Evolutionary conservation across 1,140 invertebrate genomes (phyloP).

Genomic region (Galendromus occidentalis): DNA sequence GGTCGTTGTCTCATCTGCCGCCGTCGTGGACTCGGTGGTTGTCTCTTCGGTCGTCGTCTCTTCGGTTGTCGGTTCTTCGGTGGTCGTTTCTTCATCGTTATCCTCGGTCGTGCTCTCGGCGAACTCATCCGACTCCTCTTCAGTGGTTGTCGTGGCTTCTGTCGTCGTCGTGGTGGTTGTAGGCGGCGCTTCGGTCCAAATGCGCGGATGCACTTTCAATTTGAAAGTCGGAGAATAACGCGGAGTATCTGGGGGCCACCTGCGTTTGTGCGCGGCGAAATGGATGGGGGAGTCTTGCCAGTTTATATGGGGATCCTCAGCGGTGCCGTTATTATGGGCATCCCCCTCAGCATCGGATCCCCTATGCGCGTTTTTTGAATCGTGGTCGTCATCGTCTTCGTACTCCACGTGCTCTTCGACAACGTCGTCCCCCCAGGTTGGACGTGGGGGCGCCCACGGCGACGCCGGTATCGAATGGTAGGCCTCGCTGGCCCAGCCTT

Average conservation of each 20-base stretch:
- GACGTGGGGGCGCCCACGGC: not conserved
- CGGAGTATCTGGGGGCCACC: not conserved
- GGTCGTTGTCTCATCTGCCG: not conserved
- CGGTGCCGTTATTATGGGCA: not conserved
- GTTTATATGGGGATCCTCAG: conserved; percentile 1
- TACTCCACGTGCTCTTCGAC: not conserved
- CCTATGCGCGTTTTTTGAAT: conserved; percentile 9
- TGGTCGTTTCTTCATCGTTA: not conserved
- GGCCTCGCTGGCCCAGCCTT: not conserved
- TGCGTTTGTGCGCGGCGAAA: conserved; percentile 6
- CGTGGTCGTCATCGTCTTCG: not conserved
- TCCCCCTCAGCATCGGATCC: conserved; percentile 8
- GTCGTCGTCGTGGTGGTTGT: not conserved
- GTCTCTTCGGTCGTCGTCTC: not conserved
- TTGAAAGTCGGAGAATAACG: conserved; percentile 5
- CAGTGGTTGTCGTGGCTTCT: not conserved
- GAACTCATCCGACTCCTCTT: not conserved
- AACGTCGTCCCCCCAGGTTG: not conserved
- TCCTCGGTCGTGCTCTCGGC: not conserved
- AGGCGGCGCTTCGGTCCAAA: conserved; percentile 6
- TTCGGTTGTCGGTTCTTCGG: not conserved
- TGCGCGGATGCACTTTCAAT: not conserved
- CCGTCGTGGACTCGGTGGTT: not conserved
- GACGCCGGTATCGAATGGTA: not conserved
- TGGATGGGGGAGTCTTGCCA: conserved; percentile 11